Base-by-base conservation (phyloP, 2,113 vertebrate genomes). In the Mellivora capensis region DNA sequence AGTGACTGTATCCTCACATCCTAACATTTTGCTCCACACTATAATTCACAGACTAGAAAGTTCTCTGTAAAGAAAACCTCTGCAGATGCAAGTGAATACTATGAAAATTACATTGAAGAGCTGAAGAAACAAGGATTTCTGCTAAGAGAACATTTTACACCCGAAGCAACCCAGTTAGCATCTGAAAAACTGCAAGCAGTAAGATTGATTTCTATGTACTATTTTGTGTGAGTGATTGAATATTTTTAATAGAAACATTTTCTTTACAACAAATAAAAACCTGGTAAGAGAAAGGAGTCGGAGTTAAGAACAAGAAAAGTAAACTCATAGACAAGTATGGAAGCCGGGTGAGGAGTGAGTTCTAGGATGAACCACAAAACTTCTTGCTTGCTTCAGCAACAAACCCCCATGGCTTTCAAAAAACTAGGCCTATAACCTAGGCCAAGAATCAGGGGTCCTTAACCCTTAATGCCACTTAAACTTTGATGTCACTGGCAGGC, bases 121-220 rank as follows among this genome's bases (percentile, higher is more conserved):
- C 93, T 99, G 91, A 96, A 97, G 87, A 95, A 81, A 10, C 72
- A 93, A 42, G 98, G 98, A 69, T 98, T 99, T 96, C 77, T 94
- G 61, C 96, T 83, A 71, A 98, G 72, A 92, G 94, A 93, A 91
- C n/a, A 15, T 23, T 95, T 98, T 49, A 98, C 98, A 14, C 64
- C 95, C 0, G 86, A 98, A 97, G 98, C 97, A 67, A 96, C 74
- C 44, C 96, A 87, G 9, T 96, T 99, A 72, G 99, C 98, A 67
- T 99, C 99, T 7, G 88, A 97, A 57, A 98, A 99, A 74, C 93
- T 99, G 31, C 98, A 99, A 93, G 98, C 99, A 98, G 99, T 99
- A 84, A 97, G 98, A 90, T 7, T 57, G 64, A 9, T 52, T 94
- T 96, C 31, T 67, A 6, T 47, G 2, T 95, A 54, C 76, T 87